Evolutionary conservation across 2,888 invertebrate genomes (phyloP), one percentile per base, ranked within the genome.

Genomic region (Habroteleia sp.): DNA sequence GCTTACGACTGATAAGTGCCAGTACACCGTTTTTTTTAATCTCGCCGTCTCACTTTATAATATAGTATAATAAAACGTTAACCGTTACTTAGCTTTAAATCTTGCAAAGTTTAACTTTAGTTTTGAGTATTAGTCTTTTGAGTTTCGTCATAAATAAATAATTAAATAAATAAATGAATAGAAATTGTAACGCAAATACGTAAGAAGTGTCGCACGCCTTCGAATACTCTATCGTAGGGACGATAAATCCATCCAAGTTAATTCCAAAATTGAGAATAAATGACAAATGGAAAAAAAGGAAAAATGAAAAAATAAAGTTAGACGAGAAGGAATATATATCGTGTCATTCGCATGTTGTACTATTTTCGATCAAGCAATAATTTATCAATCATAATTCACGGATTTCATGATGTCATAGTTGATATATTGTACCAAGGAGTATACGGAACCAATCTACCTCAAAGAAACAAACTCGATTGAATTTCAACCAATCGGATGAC

Each of bases 361-460:
- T 62, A 39, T 31, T 48, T 60, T 60, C 25, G 7, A 17, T 7
- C 27, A 50, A 63, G 50, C 50, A 63, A 46, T 62, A 39, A 48
- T 20, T 39, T 14, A n/a, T 16, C 35, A 35, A 7, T 42, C 23
- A 23, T 8, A 7, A 13, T 62, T 62, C 29, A 20, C 46, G 27
- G 5, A 37, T n/a, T 29, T 50, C 44, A 44, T 11, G 3, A 58
- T 68, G 31, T 68, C 39, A 75, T 48, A 69, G 60, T 72, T 77
- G 52, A 78, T 75, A 63, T 75, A 65, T 66, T 60, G 41, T 76
- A 58, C 74, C 48, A 69, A 71, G 46, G n/a, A 76, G 83, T 85
- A 85, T 84, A 85, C 82, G 82, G 81, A 84, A 82, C 81, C 82
- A 80, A 77, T 84, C 84, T 86, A 87, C 84, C 86, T 86, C 86